Evolutionary conservation across 2,113 vertebrate species (phyloP), one percentile per base, ranked within the genome.

Genomic region (Pygoscelis adeliae): DNA sequence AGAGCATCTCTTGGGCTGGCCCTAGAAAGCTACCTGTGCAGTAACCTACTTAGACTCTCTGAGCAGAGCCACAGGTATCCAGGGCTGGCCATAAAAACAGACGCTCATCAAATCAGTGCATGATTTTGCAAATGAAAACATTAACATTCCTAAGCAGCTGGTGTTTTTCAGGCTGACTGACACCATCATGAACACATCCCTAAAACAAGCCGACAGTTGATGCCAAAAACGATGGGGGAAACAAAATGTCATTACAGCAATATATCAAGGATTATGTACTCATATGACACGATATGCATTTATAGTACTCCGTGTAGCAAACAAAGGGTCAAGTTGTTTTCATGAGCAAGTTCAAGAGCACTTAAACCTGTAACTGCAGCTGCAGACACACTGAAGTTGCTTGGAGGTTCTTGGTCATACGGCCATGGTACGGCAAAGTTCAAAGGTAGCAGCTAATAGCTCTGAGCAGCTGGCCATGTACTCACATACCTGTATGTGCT

Each of bases 91-190:
- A 11, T 2, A 36, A 83, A 67, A 85, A 5, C 42, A 88, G 70
- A 11, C 0, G 0, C 44, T 91, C n/a, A 23, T 73, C 55, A 65
- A 49, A 56, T 7, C 58, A 58, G 10, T 11, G 27, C 11, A 5
- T 49, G 46, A n/a, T 49, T 65, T 79, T 38, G 70, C 58, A 73
- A 88, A 90, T 4, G 12, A n/a, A 17, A 85, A 32, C 32, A 38
- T 3, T 5, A 65, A 59, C 58, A 77, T 71, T 95, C 76, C 79
- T 30, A 32, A 92, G 18, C 62, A 90, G 53, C 0, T 77, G 78
- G 49, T 58, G 58, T 32, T 86, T 73, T 62, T 61, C 58, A 88
- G 80, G 58, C 83, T 73, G 78, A 25, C 77, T 92, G 85, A 72
- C 90, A 88, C 36, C 66, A 53, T 11, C 40, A 53, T 3, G 21